Percentiles rank a stretch among this genome's conserved stretches.
Conservation (phyloP, 1,140 invertebrate genomes). For the Panonychus citri region DNA sequence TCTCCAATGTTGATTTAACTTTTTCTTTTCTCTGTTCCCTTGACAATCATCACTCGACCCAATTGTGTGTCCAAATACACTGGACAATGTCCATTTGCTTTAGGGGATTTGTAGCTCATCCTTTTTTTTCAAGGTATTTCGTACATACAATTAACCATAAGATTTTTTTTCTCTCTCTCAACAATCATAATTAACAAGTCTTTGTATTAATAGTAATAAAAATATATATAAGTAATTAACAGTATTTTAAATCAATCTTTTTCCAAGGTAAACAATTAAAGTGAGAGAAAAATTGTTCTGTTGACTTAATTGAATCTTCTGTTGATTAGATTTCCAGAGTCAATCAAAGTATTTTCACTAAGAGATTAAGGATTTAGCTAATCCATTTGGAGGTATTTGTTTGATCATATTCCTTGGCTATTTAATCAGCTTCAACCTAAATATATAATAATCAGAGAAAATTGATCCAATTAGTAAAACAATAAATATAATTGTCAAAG, state of each 20-base stretch:
- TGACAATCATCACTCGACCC: not conserved
- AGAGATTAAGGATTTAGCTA: not conserved
- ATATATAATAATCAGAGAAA: not conserved
- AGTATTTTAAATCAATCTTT: not conserved
- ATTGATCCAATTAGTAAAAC: not conserved
- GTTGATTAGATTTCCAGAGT: not conserved
- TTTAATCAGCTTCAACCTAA: slow-evolving; percentile 35
- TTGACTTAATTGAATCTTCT: no score
- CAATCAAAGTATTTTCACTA: not conserved
- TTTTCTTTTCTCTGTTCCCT: not conserved
- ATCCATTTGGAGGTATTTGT: not conserved
- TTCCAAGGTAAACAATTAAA: not conserved
- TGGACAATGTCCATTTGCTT: not conserved
- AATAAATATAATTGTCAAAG: not conserved
- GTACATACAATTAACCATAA: no score
- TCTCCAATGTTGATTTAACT: no score
- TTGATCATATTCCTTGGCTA: slow-evolving; percentile 33
- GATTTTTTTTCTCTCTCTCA: no score
- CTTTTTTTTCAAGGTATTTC: no score
- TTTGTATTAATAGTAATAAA: no score
- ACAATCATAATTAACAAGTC: no score
- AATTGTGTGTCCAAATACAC: no score
- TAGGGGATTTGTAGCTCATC: not conserved
- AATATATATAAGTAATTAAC: no score
- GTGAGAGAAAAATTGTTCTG: no score